Evolutionary conservation across 2,888 invertebrate species (phyloP).

Genomic region (Oscheius sp.): DNA sequence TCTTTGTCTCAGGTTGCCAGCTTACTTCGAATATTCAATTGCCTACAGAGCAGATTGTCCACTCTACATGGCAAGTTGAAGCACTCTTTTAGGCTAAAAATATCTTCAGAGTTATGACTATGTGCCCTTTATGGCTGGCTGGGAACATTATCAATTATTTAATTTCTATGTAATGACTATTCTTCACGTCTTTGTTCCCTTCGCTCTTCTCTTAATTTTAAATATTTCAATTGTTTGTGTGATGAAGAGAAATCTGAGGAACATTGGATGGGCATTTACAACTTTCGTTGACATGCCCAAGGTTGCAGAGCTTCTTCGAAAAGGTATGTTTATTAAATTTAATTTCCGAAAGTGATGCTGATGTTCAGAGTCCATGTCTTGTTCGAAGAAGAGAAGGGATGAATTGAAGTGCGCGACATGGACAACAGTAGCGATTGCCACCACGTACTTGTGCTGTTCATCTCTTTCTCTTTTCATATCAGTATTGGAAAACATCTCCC

Average conservation of each 20-base stretch:
- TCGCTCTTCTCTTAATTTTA: slow-evolving; percentile 51
- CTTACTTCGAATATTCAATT: slow-evolving; percentile 63
- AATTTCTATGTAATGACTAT: slow-evolving; percentile 63
- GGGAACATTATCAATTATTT: slow-evolving; percentile 57
- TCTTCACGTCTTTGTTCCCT: slow-evolving; percentile 58
- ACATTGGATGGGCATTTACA: slow-evolving; percentile 54
- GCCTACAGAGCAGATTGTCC: slow-evolving; percentile 54
- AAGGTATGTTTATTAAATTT: slow-evolving; percentile 36
- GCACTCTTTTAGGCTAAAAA: no score
- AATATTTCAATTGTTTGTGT: slow-evolving; percentile 61
- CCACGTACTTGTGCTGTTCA: slow-evolving; percentile 62
- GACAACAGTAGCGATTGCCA: slow-evolving; percentile 62
- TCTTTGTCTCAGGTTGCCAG: slow-evolving; percentile 51
- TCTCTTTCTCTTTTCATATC: slow-evolving; percentile 60
- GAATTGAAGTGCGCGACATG: slow-evolving; percentile 61
- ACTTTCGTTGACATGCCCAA: slow-evolving; percentile 60
- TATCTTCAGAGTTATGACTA: slow-evolving; percentile 53
- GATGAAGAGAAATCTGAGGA: slow-evolving; percentile 48
- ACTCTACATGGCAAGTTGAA: slow-evolving; percentile 44
- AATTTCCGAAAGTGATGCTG: slow-evolving; percentile 1
- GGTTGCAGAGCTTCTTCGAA: slow-evolving; percentile 56
- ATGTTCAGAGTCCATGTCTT: slow-evolving; percentile 56
- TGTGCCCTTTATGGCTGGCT: slow-evolving; percentile 48
- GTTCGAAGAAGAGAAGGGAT: slow-evolving; percentile 50
- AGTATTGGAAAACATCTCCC: slow-evolving; percentile 58